These are phyloP conservation scores for Rattus rattus DNA, from an alignment of 2,113 vertebrate species.

Conservation along the genomic window DNA sequence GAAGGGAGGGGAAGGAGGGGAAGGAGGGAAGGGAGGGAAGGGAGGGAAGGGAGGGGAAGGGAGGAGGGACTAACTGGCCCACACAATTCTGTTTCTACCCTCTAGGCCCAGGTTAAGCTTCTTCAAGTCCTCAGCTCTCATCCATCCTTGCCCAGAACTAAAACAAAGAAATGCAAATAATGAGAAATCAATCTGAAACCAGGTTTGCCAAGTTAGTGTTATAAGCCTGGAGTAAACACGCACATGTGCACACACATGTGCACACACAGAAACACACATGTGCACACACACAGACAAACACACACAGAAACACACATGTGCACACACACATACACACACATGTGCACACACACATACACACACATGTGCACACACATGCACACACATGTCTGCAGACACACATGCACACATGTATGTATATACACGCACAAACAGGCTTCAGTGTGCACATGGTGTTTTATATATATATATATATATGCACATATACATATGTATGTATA, in stretches of 20 bases:
- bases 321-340: neutral
- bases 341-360: neutral
- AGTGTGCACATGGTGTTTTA: neutral
- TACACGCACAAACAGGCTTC: no score
- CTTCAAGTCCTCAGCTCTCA: neutral
- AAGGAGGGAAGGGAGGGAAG: accelerated
- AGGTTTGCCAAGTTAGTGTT: neutral
- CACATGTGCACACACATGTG: neutral
- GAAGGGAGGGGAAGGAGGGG: accelerated
- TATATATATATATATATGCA: neutral
- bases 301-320: neutral
- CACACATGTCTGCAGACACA: no score
- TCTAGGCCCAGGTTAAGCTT: neutral
- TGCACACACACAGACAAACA: neutral
- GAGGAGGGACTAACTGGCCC: neutral
- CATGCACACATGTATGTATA: no score
- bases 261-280: neutral
- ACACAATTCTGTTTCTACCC: neutral
- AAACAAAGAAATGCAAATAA: neutral
- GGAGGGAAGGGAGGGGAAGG: no score
- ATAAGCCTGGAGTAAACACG: neutral
- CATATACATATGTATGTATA: no score
- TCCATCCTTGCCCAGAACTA: neutral
- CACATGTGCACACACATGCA: no score
- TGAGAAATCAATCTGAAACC: neutral